Evolutionary conservation across 2,113 vertebrate species (phyloP), one percentile per base, ranked within the genome.

Genomic region (Actenoides lindsayi): DNA sequence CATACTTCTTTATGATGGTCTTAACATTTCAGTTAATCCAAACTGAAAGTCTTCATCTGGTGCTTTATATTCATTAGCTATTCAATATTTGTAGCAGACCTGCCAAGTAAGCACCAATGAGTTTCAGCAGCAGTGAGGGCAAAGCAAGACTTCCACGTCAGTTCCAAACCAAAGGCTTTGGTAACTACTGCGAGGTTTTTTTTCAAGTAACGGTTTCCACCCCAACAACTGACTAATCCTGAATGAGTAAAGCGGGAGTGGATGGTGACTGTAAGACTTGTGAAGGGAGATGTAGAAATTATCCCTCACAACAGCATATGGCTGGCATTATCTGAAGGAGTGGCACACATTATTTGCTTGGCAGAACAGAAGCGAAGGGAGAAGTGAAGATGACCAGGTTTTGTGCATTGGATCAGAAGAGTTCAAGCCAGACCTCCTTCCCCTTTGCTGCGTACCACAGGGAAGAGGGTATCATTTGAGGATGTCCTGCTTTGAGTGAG

Each of bases 271-370:
- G 2, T 25, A 16, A 33, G 27, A 74, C 6, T 78, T 20, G 5
- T 7, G 16, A 86, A 13, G n/a, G 65, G 69, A 64, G 79, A 64
- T 17, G 25, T 0, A 70, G 30, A 81, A 89, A 9, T 44, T 35
- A 41, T 3, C 20, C 37, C n/a, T 90, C 0, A 0, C 50, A 78
- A 44, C 18, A 82, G 65, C 2, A 5, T 84, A n/a, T 13, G 46
- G 7, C 8, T 53, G n/a, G 41, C n/a, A 77, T 37, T 39, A 74
- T 25, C 41, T 35, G 20, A 57, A 89, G n/a, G 28, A 50, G 10
- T 0, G 0, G 56, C 0, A 1, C 8, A 19, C 5, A 4, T 23
- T 42, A 62, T 69, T 89, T 57, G 35, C 41, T 59, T 30, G 67
- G 25, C 41, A 78, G 56, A 76, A 73, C 6, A 83, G 33, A 76